Conservation (phyloP, 64 coral and sea anemone genomes). For the Dendrophyllia cribrosa region DNA sequence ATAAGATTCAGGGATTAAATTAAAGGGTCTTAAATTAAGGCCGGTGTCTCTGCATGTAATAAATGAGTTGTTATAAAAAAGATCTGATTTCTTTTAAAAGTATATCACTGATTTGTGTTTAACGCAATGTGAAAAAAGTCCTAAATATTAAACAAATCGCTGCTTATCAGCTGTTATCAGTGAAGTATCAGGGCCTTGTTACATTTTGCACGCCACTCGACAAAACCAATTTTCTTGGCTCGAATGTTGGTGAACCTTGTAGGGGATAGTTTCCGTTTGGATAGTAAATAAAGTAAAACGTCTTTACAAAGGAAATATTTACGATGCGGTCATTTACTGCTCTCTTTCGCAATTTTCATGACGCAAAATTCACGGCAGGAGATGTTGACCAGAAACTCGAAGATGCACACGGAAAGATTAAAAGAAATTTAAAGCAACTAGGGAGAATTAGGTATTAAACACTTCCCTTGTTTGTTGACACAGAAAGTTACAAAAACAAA, state of each 20-base stretch:
- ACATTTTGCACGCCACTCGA: too few species aligned
- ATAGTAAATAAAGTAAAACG: neutral
- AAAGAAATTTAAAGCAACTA: neutral
- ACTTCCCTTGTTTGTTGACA: neutral
- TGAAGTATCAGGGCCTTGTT: too few species aligned
- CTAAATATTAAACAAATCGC: too few species aligned
- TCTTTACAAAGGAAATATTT: neutral
- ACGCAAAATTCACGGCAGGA: slow-evolving; percentile 12
- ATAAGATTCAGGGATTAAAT: too few species aligned
- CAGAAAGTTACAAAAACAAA: slow-evolving; percentile 33
- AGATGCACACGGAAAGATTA: neutral
- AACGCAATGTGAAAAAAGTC: too few species aligned
- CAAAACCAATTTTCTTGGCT: too few species aligned
- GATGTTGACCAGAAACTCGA: neutral
- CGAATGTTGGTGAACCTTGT: neutral
- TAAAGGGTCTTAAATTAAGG: too few species aligned
- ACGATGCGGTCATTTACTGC: neutral
- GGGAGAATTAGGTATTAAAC: neutral
- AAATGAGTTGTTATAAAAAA: too few species aligned
- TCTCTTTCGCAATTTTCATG: neutral
- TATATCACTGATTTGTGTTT: too few species aligned
- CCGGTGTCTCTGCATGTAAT: too few species aligned
- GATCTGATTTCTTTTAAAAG: too few species aligned
- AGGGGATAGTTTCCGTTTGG: slow-evolving; percentile 2
- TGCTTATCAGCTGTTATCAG: too few species aligned